Evolutionary conservation across 2,888 invertebrate species (phyloP).

Genomic region (Pyrrhosoma nymphula): DNA sequence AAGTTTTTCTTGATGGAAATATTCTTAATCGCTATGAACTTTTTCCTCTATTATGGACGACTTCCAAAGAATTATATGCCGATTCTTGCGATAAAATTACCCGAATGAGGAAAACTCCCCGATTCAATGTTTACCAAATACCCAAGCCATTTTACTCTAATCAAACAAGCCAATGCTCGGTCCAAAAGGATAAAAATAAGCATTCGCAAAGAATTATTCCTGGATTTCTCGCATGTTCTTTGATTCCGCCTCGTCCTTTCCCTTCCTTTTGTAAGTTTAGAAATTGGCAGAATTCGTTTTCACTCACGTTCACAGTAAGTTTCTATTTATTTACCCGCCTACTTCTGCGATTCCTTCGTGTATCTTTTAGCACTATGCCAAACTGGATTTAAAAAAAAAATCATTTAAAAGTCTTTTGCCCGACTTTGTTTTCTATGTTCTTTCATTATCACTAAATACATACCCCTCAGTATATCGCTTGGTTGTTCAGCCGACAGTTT

Average conservation of each 20-base stretch:
- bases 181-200: neutral
- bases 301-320: neutral
- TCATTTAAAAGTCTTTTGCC: neutral
- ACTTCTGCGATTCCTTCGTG: neutral
- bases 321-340: neutral
- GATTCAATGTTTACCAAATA: neutral
- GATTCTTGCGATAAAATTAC: neutral
- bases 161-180: neutral
- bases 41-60: neutral
- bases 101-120: neutral
- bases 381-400: neutral
- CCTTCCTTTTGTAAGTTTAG: neutral
- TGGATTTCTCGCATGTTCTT: neutral
- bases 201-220: neutral
- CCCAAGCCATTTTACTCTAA: neutral
- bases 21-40: neutral
- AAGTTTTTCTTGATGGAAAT: too few species aligned
- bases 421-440: neutral
- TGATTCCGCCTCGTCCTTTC: neutral
- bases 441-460: neutral
- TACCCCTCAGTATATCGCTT: too few species aligned
- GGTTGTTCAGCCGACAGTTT: too few species aligned
- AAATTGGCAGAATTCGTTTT: neutral
- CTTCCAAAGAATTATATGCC: neutral
- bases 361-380: neutral